Base-by-base conservation (phyloP, 2,888 invertebrate genomes). In the Peribatodes rhomboidaria region DNA sequence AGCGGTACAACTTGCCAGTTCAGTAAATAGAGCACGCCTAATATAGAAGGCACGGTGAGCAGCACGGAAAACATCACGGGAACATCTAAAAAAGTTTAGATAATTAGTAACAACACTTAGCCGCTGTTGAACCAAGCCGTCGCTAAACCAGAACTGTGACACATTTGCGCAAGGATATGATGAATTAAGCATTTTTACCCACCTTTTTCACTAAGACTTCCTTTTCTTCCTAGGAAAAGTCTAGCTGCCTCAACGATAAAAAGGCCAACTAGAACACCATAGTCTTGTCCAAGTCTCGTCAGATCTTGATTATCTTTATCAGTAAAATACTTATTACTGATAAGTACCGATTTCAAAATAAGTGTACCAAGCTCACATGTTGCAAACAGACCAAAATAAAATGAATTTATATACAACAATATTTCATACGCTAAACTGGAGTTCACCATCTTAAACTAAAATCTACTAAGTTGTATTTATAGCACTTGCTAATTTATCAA, bases 1-100 rank as follows among this genome's bases (percentile, higher is more conserved):
- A 98, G 95, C 58, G 98, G 96, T 83, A 97, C 97, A 55, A 96
- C 96, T 94, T 99, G 98, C 96, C 97, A 97, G 67, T 96, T 90
- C 72, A 98, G 94, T 73, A 98, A 95, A 89, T 98, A 99, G 22
- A 97, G 86, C n/a, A 97, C 96, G 55, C 97, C 97, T 74, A 96
- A 90, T 60, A 97, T 95, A 69, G 98, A 97, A 57, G 98, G 98
- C 76, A 98, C 94, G 67, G 97, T 97, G 75, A 99, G 94, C 72
- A 97, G 86, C 75, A 98, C 95, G 66, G 98, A 98, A 70, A 97
- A 93, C 76, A 97, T 94, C 67, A 98, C 96, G 64, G 98, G 97
- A 82, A 97, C 92, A 89, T 96, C 97, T 96, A 92, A 55, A 93
- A 39, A 3, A 39, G 6, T 39, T 14, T 53, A 4, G 9, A 20